phyloP scores from a whole-genome alignment of 2,888 invertebrate genomes.

The Alviniconcha strummeri region DNA sequence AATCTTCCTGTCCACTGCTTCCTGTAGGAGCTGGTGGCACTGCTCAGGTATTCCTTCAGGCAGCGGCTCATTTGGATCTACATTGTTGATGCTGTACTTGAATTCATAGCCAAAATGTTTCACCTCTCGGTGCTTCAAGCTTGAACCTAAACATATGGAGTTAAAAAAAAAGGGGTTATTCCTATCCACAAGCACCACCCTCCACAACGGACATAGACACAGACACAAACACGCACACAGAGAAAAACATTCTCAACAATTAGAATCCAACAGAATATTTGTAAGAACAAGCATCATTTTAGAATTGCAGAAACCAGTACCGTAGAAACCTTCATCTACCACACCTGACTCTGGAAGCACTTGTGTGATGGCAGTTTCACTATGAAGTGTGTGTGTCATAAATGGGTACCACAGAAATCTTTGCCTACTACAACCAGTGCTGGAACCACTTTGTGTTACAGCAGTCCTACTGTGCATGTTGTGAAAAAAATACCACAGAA shows the following conservation, averaged over 20 bases:
- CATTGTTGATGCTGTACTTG: slow-evolving; percentile 89
- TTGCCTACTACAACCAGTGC: too few relatives aligned
- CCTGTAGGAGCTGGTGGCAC: slow-evolving; percentile 81
- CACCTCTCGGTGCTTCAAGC: slow-evolving; percentile 86
- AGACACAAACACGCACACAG: neutral
- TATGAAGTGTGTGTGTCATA: too few relatives aligned
- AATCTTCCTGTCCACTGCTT: slow-evolving; percentile 75
- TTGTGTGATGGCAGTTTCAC: too few relatives aligned
- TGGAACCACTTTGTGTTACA: too few relatives aligned
- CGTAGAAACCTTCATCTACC: too few relatives aligned
- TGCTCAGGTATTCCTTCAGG: slow-evolving; percentile 81
- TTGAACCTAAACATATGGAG: neutral
- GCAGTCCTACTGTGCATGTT: too few relatives aligned
- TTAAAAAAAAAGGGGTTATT: too few relatives aligned
- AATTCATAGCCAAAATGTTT: slow-evolving; percentile 95
- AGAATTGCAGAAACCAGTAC: neutral
- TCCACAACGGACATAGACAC: too few relatives aligned
- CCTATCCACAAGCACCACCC: too few relatives aligned
- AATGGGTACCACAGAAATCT: too few relatives aligned
- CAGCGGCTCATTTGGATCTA: slow-evolving; percentile 82
- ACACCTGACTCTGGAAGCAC: too few relatives aligned
- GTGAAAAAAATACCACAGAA: too few relatives aligned
- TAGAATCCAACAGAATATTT: neutral
- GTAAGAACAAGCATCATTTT: neutral
- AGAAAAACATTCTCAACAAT: neutral